phyloP scores from a whole-genome alignment of 2,888 invertebrate species.

The Papilio demoleus region DNA sequence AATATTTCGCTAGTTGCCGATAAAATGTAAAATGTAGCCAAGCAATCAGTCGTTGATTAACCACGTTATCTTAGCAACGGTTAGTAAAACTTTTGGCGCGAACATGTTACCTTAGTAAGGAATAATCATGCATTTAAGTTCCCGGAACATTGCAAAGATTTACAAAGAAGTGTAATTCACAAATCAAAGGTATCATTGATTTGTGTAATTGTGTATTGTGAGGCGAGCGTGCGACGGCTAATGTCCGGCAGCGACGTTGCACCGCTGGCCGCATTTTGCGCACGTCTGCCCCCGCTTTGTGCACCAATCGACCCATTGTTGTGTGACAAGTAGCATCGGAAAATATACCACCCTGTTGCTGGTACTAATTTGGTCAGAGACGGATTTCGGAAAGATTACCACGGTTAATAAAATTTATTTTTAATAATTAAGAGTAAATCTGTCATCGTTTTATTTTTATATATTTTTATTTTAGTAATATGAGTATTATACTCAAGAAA shows the following conservation, averaged over 20 bases:
- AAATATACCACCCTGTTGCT: slow-evolving; percentile 79
- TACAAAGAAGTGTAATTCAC: slow-evolving; percentile 29
- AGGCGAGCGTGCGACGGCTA: slow-evolving; percentile 26
- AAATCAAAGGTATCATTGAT: slow-evolving; percentile 48
- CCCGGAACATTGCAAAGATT: slow-evolving; percentile 7
- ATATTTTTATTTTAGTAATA: too few relatives aligned
- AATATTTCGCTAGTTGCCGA: too few relatives aligned
- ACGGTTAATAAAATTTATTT: not conserved
- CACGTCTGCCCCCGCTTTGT: slow-evolving; percentile 65
- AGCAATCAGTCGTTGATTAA: too few relatives aligned
- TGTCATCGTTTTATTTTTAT: too few relatives aligned
- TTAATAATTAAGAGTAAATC: too few relatives aligned
- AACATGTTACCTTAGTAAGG: too few relatives aligned
- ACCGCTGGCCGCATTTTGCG: slow-evolving; percentile 59
- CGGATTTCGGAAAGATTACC: slow-evolving; percentile 50
- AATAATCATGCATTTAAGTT: not conserved
- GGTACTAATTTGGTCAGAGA: slow-evolving; percentile 73
- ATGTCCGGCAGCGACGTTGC: slow-evolving; percentile 20
- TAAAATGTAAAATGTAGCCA: too few relatives aligned
- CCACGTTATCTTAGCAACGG: too few relatives aligned
- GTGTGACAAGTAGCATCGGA: slow-evolving; percentile 72
- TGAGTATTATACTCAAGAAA: too few relatives aligned
- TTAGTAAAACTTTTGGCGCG: too few relatives aligned
- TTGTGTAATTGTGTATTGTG: slow-evolving; percentile 45
- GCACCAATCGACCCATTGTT: slow-evolving; percentile 65